A percentile compares a stretch with the other conserved stretches of the same genome.
These are phyloP conservation scores for Pyxicephalus adspersus DNA, from an alignment of 2,113 vertebrate species.

Conservation along the genomic window DNA sequence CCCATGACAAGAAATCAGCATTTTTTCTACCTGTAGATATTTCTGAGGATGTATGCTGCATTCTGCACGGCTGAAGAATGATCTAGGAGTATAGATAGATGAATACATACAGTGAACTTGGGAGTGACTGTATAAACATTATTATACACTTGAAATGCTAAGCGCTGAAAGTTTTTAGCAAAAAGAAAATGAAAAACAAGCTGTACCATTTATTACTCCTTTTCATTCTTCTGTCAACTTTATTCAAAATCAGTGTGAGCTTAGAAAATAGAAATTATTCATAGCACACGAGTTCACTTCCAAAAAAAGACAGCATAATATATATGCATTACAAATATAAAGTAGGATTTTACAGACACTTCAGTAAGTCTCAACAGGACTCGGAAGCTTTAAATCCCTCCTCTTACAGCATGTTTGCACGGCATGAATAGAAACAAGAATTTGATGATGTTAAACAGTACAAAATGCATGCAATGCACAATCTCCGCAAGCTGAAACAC, in stretches of 20 bases:
- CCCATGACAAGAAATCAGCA: too few species aligned
- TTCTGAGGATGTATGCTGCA: too few species aligned
- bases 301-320: constrained; percentile 4
- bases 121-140: too few species aligned
- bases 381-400: background rate
- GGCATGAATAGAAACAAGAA: background rate
- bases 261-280: background rate
- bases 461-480: constrained; percentile 3
- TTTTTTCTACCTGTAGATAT: too few species aligned
- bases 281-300: background rate
- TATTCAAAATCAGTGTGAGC: constrained; percentile 1
- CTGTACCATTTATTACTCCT: too few species aligned
- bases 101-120: too few species aligned
- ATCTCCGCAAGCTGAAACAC: background rate
- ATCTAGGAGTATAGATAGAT: too few species aligned
- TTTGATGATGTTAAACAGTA: background rate
- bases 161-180: too few species aligned
- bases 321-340: background rate
- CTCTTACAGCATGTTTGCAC: background rate
- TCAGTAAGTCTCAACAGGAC: background rate
- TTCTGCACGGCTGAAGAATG: too few species aligned
- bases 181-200: too few species aligned
- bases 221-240: too few species aligned
- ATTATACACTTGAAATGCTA: too few species aligned
- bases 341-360: background rate